A percentile compares a stretch with the other conserved stretches of the same genome.
Evolutionary conservation across 2,888 invertebrate genomes (phyloP).

Genomic region (Pilophorus perplexus): DNA sequence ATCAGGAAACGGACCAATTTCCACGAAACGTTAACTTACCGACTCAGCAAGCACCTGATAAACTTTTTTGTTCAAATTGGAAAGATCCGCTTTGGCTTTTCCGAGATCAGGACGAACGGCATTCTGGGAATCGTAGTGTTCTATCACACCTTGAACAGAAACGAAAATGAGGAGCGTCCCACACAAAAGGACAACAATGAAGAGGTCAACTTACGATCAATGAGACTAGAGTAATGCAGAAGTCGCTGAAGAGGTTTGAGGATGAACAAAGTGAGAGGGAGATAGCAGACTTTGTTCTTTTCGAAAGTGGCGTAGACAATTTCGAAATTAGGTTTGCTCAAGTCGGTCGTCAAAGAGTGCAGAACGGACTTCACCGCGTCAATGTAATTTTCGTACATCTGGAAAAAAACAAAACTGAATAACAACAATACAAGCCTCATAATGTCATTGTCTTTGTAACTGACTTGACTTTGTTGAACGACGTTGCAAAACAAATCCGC

Average conservation of each 20-base stretch:
- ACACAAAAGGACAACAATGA: too few species aligned
- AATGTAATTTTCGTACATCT: slow-evolving; percentile 69
- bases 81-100: slow-evolving; percentile 18
- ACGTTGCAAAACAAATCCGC: slow-evolving; percentile 73
- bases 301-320: slow-evolving; percentile 74
- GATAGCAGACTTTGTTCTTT: slow-evolving; percentile 77
- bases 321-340: slow-evolving; percentile 69
- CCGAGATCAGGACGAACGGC: slow-evolving; percentile 15
- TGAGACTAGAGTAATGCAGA: slow-evolving; percentile 69
- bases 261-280: slow-evolving; percentile 78
- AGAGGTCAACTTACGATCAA: slow-evolving; percentile 65
- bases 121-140: slow-evolving; percentile 44
- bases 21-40: slow-evolving; percentile 16
- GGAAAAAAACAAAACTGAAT: slow-evolving; percentile 41
- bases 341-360: slow-evolving; percentile 75
- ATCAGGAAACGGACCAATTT: not conserved
- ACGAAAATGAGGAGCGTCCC: not conserved
- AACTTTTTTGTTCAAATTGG: slow-evolving; percentile 17
- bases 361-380: slow-evolving; percentile 73
- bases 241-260: slow-evolving; percentile 80
- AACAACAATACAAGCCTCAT: slow-evolving; percentile 10
- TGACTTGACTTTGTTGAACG: slow-evolving; percentile 54
- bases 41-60: slow-evolving; percentile 19
- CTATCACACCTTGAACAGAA: slow-evolving; percentile 53
- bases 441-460: too few species aligned